Percentiles rank a stretch among this genome's conserved stretches.
phyloP scores from a whole-genome alignment of 2,113 vertebrate genomes.

The Sapajus apella region DNA sequence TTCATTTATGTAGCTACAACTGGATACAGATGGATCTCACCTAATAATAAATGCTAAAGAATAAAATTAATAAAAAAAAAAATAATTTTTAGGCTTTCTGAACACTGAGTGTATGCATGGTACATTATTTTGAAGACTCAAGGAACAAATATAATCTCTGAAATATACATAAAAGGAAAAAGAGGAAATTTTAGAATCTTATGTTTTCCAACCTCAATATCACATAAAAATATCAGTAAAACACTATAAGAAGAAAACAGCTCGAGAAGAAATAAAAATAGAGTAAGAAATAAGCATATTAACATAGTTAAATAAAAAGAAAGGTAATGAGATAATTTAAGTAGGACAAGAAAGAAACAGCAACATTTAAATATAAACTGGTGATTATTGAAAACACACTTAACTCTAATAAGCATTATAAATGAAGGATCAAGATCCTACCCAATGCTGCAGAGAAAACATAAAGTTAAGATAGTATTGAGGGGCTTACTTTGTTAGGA shows the following conservation, averaged over 20 bases:
- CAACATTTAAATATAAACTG: background rate
- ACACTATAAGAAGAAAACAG: background rate
- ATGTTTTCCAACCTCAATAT: background rate
- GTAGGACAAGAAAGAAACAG: background rate
- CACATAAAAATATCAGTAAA: background rate
- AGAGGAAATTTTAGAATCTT: background rate
- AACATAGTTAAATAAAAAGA: background rate
- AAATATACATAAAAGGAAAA: background rate
- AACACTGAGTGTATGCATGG: background rate
- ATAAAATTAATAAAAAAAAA: background rate
- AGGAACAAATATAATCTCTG: background rate
- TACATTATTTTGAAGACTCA: background rate
- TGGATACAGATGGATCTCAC: background rate
- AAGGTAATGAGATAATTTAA: background rate
- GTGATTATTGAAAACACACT: background rate
- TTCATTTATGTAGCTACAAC: background rate
- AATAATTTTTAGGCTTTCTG: background rate
- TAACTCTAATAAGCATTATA: background rate
- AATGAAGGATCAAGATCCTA: background rate
- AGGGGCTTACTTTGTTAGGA: background rate
- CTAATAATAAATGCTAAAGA: background rate
- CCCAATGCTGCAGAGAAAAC: background rate
- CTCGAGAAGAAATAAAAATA: background rate
- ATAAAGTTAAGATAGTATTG: background rate
- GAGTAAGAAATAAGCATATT: background rate